Percentiles rank a stretch among this genome's conserved stretches.
Evolutionary conservation across 2,113 vertebrate genomes (phyloP).

Genomic region (Oryzias celebensis): DNA sequence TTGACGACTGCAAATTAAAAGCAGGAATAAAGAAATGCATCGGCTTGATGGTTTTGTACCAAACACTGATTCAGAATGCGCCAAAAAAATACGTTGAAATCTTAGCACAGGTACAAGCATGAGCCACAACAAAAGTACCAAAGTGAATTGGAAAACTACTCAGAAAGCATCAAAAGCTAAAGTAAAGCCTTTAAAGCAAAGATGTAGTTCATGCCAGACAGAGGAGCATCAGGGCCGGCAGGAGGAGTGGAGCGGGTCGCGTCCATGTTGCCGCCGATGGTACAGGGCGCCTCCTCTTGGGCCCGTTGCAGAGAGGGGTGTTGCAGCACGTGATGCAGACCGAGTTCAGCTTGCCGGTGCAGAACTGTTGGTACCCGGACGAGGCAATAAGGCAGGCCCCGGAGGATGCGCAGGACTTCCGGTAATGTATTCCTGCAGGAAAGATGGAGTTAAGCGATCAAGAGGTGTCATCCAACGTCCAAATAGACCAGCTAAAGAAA

Average conservation of each 20-base stretch:
- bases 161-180: too few relatives aligned
- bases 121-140: too few relatives aligned
- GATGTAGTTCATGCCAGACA: slow-evolving; percentile 20
- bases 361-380: slow-evolving; percentile 97
- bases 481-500: neutral
- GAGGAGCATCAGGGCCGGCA: slow-evolving; percentile 40
- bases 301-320: slow-evolving; percentile 94
- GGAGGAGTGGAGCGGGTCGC: neutral
- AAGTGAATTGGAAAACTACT: too few relatives aligned
- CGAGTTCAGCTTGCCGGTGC: slow-evolving; percentile 92
- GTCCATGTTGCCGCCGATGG: slow-evolving; percentile 19
- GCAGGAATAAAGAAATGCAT: too few relatives aligned
- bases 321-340: slow-evolving; percentile 99
- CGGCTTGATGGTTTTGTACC: too few relatives aligned
- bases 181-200: neutral
- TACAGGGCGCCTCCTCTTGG: slow-evolving; percentile 82
- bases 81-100: too few relatives aligned
- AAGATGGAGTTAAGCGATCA: neutral
- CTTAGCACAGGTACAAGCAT: too few relatives aligned
- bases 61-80: too few relatives aligned
- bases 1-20: too few relatives aligned
- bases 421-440: slow-evolving; percentile 87
- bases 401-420: slow-evolving; percentile 94
- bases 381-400: slow-evolving; percentile 96
- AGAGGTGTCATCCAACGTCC: neutral